phyloP scores from a whole-genome alignment of 2,888 invertebrate species.

The Eledone cirrhosa region DNA sequence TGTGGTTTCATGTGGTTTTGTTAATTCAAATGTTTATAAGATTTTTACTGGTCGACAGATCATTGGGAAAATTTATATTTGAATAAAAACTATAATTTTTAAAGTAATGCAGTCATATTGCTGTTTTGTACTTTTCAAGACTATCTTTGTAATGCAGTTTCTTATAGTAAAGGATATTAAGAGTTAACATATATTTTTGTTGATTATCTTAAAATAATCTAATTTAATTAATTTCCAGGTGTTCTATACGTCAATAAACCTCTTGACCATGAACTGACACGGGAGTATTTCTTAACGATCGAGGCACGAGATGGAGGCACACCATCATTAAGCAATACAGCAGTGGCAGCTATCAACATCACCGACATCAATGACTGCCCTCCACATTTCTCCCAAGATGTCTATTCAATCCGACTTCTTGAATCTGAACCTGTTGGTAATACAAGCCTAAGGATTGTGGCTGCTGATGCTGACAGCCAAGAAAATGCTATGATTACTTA shows the following conservation, averaged over 20 bases:
- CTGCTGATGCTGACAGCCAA: slow-evolving; percentile 85
- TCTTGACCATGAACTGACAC: slow-evolving; percentile 87
- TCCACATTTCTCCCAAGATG: slow-evolving; percentile 56
- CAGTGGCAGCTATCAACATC: slow-evolving; percentile 82
- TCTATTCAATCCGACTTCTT: slow-evolving; percentile 64
- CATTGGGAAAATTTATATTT: too few species aligned
- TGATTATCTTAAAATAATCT: too few species aligned
- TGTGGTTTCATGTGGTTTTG: too few species aligned
- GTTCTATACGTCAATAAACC: slow-evolving; percentile 80
- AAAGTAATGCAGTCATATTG: too few species aligned
- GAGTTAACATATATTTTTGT: too few species aligned
- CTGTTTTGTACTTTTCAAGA: too few species aligned
- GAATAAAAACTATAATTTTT: too few species aligned
- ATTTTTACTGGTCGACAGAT: too few species aligned
- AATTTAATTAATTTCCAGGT: slow-evolving; percentile 68
- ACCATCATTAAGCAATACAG: slow-evolving; percentile 88
- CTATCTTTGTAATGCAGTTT: too few species aligned
- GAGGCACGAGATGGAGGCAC: slow-evolving; percentile 89
- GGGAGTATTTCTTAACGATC: slow-evolving; percentile 86
- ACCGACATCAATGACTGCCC: slow-evolving; percentile 63
- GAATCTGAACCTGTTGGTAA: slow-evolving; percentile 82
- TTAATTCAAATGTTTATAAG: too few species aligned
- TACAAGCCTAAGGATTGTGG: slow-evolving; percentile 76
- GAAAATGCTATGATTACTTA: slow-evolving; percentile 83
- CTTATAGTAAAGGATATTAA: too few species aligned